These are phyloP conservation scores for Rosalia funebris DNA, from an alignment of 2,888 invertebrate species.

Conservation along the genomic window DNA sequence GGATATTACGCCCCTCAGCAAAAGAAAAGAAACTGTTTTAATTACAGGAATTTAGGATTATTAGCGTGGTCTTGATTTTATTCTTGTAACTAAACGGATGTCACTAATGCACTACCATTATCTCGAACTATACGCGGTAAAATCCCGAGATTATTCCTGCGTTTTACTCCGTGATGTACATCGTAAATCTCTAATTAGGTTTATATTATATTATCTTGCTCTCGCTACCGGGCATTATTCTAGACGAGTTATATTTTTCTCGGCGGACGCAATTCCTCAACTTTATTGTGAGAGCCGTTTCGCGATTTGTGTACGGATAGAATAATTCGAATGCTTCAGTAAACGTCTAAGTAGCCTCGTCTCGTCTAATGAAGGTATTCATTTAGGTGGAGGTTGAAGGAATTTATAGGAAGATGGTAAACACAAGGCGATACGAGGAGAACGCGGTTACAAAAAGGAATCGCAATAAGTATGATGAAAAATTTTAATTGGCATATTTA, in stretches of 20 bases:
- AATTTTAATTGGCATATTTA: too few species aligned
- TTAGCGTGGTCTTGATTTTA: constrained; percentile 18
- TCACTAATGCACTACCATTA: constrained; percentile 17
- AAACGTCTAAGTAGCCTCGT: too few species aligned
- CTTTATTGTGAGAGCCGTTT: background rate
- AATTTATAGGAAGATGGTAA: too few species aligned
- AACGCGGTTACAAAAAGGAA: too few species aligned
- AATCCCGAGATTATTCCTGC: background rate
- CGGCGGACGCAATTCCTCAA: background rate
- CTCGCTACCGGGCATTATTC: background rate
- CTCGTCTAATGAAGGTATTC: too few species aligned
- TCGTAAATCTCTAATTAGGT: constrained; percentile 9
- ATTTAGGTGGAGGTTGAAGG: too few species aligned
- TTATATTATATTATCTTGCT: constrained; percentile 3
- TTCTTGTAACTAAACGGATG: constrained; percentile 19
- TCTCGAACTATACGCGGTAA: constrained; percentile 6
- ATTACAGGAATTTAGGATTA: constrained; percentile 19
- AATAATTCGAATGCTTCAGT: too few species aligned
- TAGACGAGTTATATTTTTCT: background rate
- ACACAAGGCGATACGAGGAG: too few species aligned
- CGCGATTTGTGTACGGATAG: background rate
- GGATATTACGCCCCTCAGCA: background rate
- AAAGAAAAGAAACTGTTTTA: constrained; percentile 6
- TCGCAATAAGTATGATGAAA: too few species aligned
- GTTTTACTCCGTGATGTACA: background rate